Percentiles rank a stretch among this genome's conserved stretches.
These are phyloP conservation scores for Aspidapion aeneum DNA, from an alignment of 2,888 invertebrate genomes.

Conservation along the genomic window DNA sequence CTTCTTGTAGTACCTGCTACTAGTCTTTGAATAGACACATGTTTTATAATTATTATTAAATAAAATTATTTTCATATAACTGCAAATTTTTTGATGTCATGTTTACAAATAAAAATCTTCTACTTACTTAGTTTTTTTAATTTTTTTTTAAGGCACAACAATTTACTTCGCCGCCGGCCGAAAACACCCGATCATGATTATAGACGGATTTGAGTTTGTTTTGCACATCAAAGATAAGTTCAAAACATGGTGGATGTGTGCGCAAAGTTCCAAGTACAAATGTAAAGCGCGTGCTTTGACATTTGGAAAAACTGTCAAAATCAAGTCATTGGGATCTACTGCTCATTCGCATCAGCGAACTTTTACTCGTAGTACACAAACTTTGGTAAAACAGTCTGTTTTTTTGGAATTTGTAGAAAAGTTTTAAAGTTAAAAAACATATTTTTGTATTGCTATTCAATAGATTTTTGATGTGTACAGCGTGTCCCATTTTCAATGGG, in stretches of 20 bases:
- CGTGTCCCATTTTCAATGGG: too few relatives aligned
- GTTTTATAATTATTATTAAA: too few relatives aligned
- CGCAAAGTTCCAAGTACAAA: slow-evolving; percentile 20
- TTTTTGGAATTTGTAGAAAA: not conserved
- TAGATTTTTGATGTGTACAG: too few relatives aligned
- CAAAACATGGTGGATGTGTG: slow-evolving; percentile 32
- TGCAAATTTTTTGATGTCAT: too few relatives aligned
- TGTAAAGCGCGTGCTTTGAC: slow-evolving; percentile 22
- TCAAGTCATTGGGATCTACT: not conserved
- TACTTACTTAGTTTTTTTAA: too few relatives aligned
- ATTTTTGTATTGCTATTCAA: too few relatives aligned
- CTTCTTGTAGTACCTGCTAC: too few relatives aligned
- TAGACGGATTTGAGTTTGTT: slow-evolving; percentile 27
- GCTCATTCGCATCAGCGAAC: not conserved
- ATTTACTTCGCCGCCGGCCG: slow-evolving; percentile 25
- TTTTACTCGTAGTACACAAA: not conserved
- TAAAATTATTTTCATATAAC: too few relatives aligned
- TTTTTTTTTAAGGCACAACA: slow-evolving; percentile 22
- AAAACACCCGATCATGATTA: slow-evolving; percentile 31
- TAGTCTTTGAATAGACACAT: too few relatives aligned
- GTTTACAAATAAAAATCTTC: too few relatives aligned
- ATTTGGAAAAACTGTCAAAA: slow-evolving; percentile 7
- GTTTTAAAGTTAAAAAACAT: not conserved
- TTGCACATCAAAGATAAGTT: slow-evolving; percentile 21
- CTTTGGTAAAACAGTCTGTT: not conserved